phyloP scores from a whole-genome alignment of 2,797 vertebrate genomes.

The Neosilurus mollespiculum region DNA sequence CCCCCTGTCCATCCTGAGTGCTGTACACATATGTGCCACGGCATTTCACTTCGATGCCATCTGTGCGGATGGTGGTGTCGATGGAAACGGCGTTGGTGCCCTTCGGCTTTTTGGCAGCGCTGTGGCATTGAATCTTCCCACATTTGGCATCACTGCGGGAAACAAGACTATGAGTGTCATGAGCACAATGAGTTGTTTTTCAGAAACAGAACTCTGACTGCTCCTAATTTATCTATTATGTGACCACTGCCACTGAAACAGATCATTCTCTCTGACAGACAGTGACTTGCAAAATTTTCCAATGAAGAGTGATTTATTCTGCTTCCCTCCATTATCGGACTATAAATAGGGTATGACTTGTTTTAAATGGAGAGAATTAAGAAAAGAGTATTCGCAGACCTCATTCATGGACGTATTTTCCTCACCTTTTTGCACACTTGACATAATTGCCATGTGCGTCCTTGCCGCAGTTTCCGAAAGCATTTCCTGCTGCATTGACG shows the following conservation, averaged over 20 bases:
- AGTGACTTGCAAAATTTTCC: conserved; percentile 3
- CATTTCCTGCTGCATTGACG: conserved; percentile 86
- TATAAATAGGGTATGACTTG: background rate
- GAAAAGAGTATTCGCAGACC: conserved; percentile 1
- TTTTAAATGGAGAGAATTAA: background rate
- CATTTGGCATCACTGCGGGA: conserved; percentile 85
- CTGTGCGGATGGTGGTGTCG: conserved; percentile 82
- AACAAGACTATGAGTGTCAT: conserved; percentile 7
- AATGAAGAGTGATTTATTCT: background rate
- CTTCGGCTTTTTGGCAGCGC: conserved; percentile 82
- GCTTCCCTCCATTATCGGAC: conserved; percentile 6
- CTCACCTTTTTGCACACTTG: conserved; percentile 83
- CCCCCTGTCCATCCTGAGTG: conserved; percentile 78
- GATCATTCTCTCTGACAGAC: conserved; percentile 3
- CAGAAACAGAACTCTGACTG: background rate
- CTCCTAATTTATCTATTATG: conserved; percentile 1
- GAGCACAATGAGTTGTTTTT: conserved; percentile 22
- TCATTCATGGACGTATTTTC: background rate
- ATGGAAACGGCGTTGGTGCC: conserved; percentile 82
- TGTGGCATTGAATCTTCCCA: conserved; percentile 95
- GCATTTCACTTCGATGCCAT: conserved; percentile 83
- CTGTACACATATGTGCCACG: conserved; percentile 85
- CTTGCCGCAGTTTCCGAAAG: conserved; percentile 89
- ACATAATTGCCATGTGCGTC: conserved; percentile 79
- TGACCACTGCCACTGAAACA: background rate